Evolutionary conservation across 2,797 vertebrate species (phyloP).

Genomic region (Gouania willdenowi): DNA sequence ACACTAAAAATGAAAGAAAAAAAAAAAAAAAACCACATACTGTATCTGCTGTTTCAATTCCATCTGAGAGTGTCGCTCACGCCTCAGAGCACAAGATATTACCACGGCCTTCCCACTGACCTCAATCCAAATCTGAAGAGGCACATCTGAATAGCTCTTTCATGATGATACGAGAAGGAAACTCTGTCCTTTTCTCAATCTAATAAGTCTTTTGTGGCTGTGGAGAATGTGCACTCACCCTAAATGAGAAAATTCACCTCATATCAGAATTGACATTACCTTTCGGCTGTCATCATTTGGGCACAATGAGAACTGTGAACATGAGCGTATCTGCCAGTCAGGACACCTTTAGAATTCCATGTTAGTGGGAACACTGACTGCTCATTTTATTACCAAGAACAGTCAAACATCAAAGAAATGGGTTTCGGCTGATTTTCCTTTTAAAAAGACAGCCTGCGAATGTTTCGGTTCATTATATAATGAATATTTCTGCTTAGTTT

Average conservation of each 20-base stretch:
- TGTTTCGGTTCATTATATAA: too few species aligned
- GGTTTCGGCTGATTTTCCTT: neutral
- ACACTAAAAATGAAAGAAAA: slow-evolving; percentile 39
- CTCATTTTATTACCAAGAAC: slow-evolving; percentile 26
- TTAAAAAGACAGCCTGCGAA: too few species aligned
- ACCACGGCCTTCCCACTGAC: slow-evolving; percentile 60
- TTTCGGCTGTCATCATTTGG: slow-evolving; percentile 45
- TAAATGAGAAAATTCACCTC: slow-evolving; percentile 47
- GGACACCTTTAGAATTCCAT: slow-evolving; percentile 22
- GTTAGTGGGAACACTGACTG: slow-evolving; percentile 15
- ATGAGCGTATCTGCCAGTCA: slow-evolving; percentile 17
- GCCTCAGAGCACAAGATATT: slow-evolving; percentile 56
- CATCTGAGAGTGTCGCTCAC: slow-evolving; percentile 47
- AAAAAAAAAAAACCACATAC: slow-evolving; percentile 35
- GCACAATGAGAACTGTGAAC: slow-evolving; percentile 36
- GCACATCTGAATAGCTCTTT: slow-evolving; percentile 59
- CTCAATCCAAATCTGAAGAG: slow-evolving; percentile 68
- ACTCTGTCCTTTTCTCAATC: slow-evolving; percentile 33
- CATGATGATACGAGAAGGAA: slow-evolving; percentile 42
- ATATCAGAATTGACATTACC: slow-evolving; percentile 41
- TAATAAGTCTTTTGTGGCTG: slow-evolving; percentile 54
- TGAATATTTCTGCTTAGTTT: neutral
- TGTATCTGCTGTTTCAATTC: slow-evolving; percentile 55
- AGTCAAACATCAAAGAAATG: slow-evolving; percentile 9
- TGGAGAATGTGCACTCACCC: slow-evolving; percentile 23